Conservation (phyloP, 2,113 vertebrate species). For the Seriola aureovittata region DNA sequence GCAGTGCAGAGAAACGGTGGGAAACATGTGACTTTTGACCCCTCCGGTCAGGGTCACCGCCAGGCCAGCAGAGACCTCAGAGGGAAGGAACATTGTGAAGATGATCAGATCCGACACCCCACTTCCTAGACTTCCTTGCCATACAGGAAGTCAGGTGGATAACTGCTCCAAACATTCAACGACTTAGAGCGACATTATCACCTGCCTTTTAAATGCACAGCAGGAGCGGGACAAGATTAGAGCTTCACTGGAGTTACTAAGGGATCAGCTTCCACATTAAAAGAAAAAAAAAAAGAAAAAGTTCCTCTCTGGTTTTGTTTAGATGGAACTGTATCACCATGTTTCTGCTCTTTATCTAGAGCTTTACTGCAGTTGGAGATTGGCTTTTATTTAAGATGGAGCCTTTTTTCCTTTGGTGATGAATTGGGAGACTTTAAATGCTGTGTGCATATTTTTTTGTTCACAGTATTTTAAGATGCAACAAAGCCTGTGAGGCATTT, state of each 20-base stretch:
- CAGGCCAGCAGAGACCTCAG: slow-evolving; percentile 55
- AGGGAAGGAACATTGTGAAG: slow-evolving; percentile 51
- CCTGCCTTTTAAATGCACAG: slow-evolving; percentile 59
- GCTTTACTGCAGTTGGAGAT: slow-evolving; percentile 12
- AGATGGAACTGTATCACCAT: slow-evolving; percentile 2
- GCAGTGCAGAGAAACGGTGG: slow-evolving; percentile 55
- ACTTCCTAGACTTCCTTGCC: slow-evolving; percentile 62
- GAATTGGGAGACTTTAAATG: neutral
- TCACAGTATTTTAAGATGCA: neutral
- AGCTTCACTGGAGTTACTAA: slow-evolving; percentile 29
- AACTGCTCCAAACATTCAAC: slow-evolving; percentile 48
- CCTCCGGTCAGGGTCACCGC: slow-evolving; percentile 48
- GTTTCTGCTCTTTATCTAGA: neutral
- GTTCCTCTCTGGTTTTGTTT: slow-evolving; percentile 31
- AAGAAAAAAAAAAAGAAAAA: neutral
- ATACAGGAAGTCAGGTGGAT: slow-evolving; percentile 72
- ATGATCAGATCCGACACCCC: slow-evolving; percentile 61
- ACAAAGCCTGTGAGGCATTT: neutral
- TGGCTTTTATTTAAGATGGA: neutral
- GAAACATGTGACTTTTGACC: slow-evolving; percentile 76
- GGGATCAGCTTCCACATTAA: slow-evolving; percentile 48
- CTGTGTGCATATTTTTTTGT: neutral
- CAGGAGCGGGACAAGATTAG: slow-evolving; percentile 56
- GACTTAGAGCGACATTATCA: slow-evolving; percentile 48
- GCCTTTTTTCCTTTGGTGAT: neutral